phyloP scores from a whole-genome alignment of 2,797 vertebrate genomes.

The Sus cebifrons region DNA sequence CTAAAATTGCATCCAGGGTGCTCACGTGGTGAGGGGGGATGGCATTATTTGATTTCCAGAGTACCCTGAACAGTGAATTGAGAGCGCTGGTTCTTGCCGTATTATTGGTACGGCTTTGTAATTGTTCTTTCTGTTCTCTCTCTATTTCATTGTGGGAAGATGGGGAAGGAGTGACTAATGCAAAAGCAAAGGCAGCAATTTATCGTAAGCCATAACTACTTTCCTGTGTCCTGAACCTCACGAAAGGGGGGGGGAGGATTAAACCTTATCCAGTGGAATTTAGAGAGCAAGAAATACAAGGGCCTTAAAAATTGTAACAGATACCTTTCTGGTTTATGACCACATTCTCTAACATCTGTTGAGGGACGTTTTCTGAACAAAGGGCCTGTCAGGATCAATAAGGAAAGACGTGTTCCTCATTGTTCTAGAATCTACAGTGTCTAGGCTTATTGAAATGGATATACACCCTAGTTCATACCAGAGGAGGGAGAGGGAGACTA shows the following conservation, averaged over 20 bases:
- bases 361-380: slow-evolving; percentile 80
- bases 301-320: slow-evolving; percentile 74
- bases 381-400: slow-evolving; percentile 80
- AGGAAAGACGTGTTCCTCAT: slow-evolving; percentile 62
- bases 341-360: slow-evolving; percentile 77
- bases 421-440: slow-evolving; percentile 65
- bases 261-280: slow-evolving; percentile 68
- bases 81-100: slow-evolving; percentile 41
- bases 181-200: slow-evolving; percentile 61
- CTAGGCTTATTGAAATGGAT: slow-evolving; percentile 78
- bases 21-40: neutral
- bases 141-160: slow-evolving; percentile 39
- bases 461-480: slow-evolving; percentile 38
- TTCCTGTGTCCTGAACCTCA: slow-evolving; percentile 56
- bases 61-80: slow-evolving; percentile 51
- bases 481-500: neutral
- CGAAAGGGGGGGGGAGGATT: neutral
- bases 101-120: neutral
- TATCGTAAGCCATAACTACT: slow-evolving; percentile 52
- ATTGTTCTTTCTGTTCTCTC: slow-evolving; percentile 43
- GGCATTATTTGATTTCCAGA: slow-evolving; percentile 47
- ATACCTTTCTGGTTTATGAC: slow-evolving; percentile 78
- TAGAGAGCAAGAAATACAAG: slow-evolving; percentile 74
- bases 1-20: slow-evolving; percentile 41
- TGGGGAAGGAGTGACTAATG: neutral